These are phyloP conservation scores for Bradynema listronoti DNA, from an alignment of 1,140 invertebrate genomes.

Conservation along the genomic window DNA sequence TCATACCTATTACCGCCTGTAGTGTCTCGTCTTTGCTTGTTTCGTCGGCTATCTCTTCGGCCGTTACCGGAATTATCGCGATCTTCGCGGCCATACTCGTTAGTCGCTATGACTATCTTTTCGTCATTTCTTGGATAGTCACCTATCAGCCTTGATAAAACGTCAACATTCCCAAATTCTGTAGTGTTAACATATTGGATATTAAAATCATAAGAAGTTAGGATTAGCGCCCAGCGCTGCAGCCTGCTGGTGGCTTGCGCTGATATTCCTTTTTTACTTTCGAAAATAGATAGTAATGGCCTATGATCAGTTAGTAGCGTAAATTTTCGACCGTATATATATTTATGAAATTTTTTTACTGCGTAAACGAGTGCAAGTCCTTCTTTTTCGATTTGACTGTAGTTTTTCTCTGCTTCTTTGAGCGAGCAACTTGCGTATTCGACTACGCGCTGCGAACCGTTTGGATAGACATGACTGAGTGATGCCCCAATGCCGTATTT, in stretches of 20 bases:
- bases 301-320: slow-evolving; percentile 16
- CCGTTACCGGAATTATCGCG: background rate
- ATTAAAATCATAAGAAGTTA: slow-evolving; percentile 12
- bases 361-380: slow-evolving; percentile 14
- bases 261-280: slow-evolving; percentile 14
- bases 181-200: slow-evolving; percentile 17
- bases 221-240: slow-evolving; percentile 18
- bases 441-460: slow-evolving; percentile 59
- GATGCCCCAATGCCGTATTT: slow-evolving; percentile 60
- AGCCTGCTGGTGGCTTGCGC: slow-evolving; percentile 14
- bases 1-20: background rate
- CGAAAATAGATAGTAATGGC: slow-evolving; percentile 18
- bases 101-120: slow-evolving; percentile 13
- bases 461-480: slow-evolving; percentile 58
- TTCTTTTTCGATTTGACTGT: slow-evolving; percentile 63
- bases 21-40: background rate
- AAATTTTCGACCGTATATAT: slow-evolving; percentile 14
- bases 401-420: slow-evolving; percentile 59
- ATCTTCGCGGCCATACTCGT: slow-evolving; percentile 9
- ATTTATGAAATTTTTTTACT: slow-evolving; percentile 18
- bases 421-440: slow-evolving; percentile 59
- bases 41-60: background rate
- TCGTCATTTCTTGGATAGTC: slow-evolving; percentile 11
- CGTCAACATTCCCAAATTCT: slow-evolving; percentile 12
- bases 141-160: slow-evolving; percentile 11